phyloP scores from a whole-genome alignment of 2,888 invertebrate species.

The Blera fallax region DNA sequence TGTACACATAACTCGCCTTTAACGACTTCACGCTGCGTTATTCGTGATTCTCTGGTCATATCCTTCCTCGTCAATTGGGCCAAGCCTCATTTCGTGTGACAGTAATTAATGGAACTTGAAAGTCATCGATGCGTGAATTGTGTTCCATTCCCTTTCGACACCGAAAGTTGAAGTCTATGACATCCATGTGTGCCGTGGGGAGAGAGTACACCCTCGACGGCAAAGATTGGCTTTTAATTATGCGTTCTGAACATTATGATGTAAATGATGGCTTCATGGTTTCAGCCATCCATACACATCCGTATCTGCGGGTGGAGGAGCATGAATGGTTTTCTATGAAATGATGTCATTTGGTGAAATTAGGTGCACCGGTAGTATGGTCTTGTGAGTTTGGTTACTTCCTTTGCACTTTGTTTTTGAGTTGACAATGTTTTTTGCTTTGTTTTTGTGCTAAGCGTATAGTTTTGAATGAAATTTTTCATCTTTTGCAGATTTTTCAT shows the following conservation, averaged over 20 bases:
- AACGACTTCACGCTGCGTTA: slow-evolving; percentile 1
- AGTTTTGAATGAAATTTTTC: neutral
- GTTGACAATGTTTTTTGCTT: neutral
- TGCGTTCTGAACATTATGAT: slow-evolving; percentile 61
- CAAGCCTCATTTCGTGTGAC: slow-evolving; percentile 37
- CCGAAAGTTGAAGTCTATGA: neutral
- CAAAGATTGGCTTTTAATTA: slow-evolving; percentile 62
- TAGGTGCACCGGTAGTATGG: slow-evolving; percentile 19
- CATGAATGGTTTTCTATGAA: slow-evolving; percentile 21
- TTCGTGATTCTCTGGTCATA: slow-evolving; percentile 25
- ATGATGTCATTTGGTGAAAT: slow-evolving; percentile 54
- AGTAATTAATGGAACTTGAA: slow-evolving; percentile 64
- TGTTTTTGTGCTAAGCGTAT: neutral
- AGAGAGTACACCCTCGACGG: neutral
- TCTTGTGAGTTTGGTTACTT: slow-evolving; percentile 3
- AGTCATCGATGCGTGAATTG: slow-evolving; percentile 59
- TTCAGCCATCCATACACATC: too few relatives aligned
- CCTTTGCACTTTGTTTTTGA: neutral
- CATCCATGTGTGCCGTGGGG: too few relatives aligned
- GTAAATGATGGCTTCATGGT: slow-evolving; percentile 50
- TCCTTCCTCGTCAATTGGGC: slow-evolving; percentile 24
- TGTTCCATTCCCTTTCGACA: slow-evolving; percentile 15
- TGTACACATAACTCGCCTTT: neutral
- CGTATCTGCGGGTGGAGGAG: neutral
- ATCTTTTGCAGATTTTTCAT: slow-evolving; percentile 33